Base-by-base conservation (phyloP, 2,888 invertebrate species). In the Nasonia oneida region DNA sequence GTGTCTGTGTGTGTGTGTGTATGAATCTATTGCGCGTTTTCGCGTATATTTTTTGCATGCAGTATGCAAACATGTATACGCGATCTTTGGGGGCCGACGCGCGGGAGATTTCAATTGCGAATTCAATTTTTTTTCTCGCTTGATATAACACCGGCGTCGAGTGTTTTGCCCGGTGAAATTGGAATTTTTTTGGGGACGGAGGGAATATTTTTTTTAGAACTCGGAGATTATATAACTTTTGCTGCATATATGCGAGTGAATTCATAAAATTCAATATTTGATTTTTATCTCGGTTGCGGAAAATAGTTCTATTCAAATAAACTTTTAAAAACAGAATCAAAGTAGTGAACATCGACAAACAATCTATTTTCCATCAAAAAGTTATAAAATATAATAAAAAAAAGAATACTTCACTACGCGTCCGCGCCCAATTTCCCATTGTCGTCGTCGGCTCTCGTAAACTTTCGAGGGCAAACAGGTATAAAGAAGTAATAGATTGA, bases 181-280 rank as follows among this genome's bases (percentile, higher is more conserved):
- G 57, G 2, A 57, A 18, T 57, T 67, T 67, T 67, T 29, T 29
- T 1, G 29, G 29, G 29, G 29, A 2, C 23, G 67, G 14, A 2
- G 18, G 61, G 67, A 67, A 29, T 67, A 67, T 67, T 67, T 67
- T 64, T 67, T 61, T n/a, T 61, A 6, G n/a, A 61, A 61, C n/a
- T 61, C 57, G 57, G 1, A 61, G 57, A 61, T 61, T n/a, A n/a
- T n/a, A 61, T 29, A 1, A 29, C n/a, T 61, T n/a, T 6, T 47
- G 12, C 47, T 29, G 29, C 29, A 29, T n/a, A 57, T 18, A 4
- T 57, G 6, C 53, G 3, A 18, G 18, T n/a, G 57, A 1, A n/a
- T 61, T 18, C 5, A 37, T 37, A 37, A 29, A 37, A 37, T 37
- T 37, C 37, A 37, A 37, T 37, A 37, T 37, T 37, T 37, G 37